phyloP scores from a whole-genome alignment of 2,113 vertebrate species.

The Excalfactoria chinensis region DNA sequence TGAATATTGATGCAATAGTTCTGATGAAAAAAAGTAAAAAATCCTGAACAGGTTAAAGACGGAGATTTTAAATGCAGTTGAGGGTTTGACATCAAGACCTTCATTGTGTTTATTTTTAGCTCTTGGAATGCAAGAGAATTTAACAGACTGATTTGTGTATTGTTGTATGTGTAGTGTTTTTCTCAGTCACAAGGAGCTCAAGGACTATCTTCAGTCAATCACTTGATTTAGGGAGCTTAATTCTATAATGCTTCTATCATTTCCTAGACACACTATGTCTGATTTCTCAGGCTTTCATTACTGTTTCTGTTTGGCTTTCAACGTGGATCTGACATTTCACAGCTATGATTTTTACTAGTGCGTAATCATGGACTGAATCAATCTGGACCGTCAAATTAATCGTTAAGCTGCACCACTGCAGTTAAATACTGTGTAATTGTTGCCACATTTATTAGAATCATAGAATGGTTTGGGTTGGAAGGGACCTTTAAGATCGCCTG shows the following conservation, averaged over 20 bases:
- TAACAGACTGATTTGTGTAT: background rate
- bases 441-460: background rate
- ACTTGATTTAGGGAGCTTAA: background rate
- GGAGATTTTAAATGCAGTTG: background rate
- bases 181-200: background rate
- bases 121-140: background rate
- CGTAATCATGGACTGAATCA: background rate
- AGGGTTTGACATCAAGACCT: background rate
- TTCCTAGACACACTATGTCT: background rate
- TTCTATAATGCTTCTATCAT: background rate
- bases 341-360: background rate
- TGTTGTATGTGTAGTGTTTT: background rate
- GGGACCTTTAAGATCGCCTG: too few species aligned
- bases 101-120: background rate
- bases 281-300: background rate
- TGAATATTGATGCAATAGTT: background rate
- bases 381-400: background rate
- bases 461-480: too few species aligned
- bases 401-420: background rate
- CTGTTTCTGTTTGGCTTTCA: background rate
- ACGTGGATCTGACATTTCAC: background rate
- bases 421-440: background rate
- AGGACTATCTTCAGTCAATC: background rate
- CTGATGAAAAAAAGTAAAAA: background rate
- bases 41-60: background rate